These are phyloP conservation scores for Mixornis gularis DNA, from an alignment of 2,113 vertebrate genomes.

Conservation along the genomic window DNA sequence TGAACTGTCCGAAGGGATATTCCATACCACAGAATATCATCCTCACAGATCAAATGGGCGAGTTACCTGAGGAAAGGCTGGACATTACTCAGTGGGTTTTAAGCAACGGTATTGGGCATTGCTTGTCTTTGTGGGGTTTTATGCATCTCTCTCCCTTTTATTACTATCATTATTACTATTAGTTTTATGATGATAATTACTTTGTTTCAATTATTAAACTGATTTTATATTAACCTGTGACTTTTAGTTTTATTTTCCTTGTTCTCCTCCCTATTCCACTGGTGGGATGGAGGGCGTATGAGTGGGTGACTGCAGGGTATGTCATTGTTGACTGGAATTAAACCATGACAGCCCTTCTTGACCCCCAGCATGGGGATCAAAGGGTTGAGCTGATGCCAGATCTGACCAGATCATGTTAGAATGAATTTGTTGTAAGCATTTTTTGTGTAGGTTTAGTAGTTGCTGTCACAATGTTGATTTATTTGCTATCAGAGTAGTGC, in stretches of 20 bases:
- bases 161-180: background rate
- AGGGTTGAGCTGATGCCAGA: background rate
- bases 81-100: background rate
- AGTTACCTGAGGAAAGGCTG: background rate
- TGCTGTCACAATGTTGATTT: background rate
- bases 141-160: background rate
- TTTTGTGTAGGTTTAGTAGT: background rate
- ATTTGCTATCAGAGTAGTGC: background rate
- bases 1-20: background rate
- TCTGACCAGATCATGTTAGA: background rate
- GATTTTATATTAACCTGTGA: background rate
- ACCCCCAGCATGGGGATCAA: background rate
- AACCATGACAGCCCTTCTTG: background rate
- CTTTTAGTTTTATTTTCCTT: background rate
- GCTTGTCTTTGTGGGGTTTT: background rate
- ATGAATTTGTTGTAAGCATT: background rate
- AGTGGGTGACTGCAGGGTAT: background rate
- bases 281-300: background rate
- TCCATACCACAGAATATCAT: background rate
- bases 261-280: background rate
- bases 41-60: background rate
- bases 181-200: background rate
- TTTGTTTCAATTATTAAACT: background rate
- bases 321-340: background rate
- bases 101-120: background rate